These are phyloP conservation scores for Corella eumyota DNA, from an alignment of 23 tunicate genomes.

Conservation along the genomic window DNA sequence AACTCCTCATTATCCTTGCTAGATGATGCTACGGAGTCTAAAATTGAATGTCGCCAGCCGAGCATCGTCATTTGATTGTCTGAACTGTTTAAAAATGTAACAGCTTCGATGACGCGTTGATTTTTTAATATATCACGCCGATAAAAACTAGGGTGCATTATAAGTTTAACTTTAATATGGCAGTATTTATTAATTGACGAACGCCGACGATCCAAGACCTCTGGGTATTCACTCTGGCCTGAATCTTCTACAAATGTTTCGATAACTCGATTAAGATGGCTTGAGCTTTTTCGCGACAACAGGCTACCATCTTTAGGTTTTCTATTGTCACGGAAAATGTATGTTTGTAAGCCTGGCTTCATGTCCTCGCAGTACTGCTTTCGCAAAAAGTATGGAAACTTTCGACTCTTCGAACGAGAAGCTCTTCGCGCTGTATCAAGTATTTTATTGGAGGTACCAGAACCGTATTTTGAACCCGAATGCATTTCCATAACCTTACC, in stretches of 20 bases:
- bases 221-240: conserved; percentile 1
- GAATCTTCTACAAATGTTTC: conserved; percentile 19
- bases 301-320: conserved; percentile 20
- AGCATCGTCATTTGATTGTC: conserved; percentile 9
- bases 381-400: conserved; percentile 47
- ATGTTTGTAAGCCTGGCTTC: conserved; percentile 44
- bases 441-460: conserved; percentile 11
- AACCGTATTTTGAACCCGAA: neutral
- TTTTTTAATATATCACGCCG: neutral
- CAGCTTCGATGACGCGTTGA: conserved; percentile 37
- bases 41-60: conserved; percentile 31
- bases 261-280: conserved; percentile 34
- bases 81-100: conserved; percentile 25
- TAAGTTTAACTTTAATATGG: conserved; percentile 36
- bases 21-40: conserved; percentile 1
- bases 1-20: neutral
- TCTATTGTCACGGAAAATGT: conserved; percentile 56
- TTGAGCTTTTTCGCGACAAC: conserved; percentile 10
- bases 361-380: conserved; percentile 59
- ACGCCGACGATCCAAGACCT: neutral
- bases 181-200: conserved; percentile 9
- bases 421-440: conserved; percentile 9
- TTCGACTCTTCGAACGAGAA: conserved; percentile 7
- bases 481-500: conserved; percentile 32
- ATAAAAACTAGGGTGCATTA: conserved; percentile 10